Percentiles rank a stretch among this genome's conserved stretches.
Conservation (phyloP, 1,140 invertebrate species). For the Drosophila watanabei region DNA sequence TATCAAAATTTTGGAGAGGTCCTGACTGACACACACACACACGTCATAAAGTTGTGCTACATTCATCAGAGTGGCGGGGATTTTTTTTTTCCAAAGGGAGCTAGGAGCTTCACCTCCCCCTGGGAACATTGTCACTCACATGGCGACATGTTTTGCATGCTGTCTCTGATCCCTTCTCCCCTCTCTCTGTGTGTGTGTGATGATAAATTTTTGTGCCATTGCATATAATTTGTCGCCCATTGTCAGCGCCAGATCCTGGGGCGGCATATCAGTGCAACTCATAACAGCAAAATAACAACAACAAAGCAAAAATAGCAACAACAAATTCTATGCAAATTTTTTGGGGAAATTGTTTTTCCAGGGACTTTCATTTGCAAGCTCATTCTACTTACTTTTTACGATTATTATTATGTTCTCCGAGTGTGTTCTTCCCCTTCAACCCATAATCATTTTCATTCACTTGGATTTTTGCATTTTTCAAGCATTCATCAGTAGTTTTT, state of each 20-base stretch:
- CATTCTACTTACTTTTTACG: constrained; percentile 64
- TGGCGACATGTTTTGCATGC: constrained; percentile 67
- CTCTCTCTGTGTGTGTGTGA: constrained; percentile 11
- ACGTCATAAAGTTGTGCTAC: constrained; percentile 74
- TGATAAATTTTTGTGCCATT: constrained; percentile 65
- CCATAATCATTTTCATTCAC: constrained; percentile 39
- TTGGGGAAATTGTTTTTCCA: constrained; percentile 41
- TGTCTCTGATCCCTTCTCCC: constrained; percentile 19
- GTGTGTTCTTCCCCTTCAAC: constrained; percentile 26
- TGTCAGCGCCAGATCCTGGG: constrained; percentile 60
- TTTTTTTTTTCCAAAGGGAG: not conserved
- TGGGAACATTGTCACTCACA: constrained; percentile 71
- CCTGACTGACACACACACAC: constrained; percentile 25
- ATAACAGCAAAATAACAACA: constrained; percentile 19
- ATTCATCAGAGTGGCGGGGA: constrained; percentile 45
- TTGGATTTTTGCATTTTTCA: constrained; percentile 54
- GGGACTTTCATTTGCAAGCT: constrained; percentile 30
- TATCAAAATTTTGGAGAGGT: constrained; percentile 48
- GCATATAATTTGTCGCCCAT: constrained; percentile 80
- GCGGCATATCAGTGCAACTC: constrained; percentile 62
- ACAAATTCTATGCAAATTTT: constrained; percentile 55
- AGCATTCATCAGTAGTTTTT: constrained; percentile 43
- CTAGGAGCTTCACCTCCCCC: not conserved
- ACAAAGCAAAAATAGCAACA: constrained; percentile 11
- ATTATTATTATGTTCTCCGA: constrained; percentile 69